These are phyloP conservation scores for Xestia xanthographa DNA, from an alignment of 2,888 invertebrate species.

Conservation along the genomic window DNA sequence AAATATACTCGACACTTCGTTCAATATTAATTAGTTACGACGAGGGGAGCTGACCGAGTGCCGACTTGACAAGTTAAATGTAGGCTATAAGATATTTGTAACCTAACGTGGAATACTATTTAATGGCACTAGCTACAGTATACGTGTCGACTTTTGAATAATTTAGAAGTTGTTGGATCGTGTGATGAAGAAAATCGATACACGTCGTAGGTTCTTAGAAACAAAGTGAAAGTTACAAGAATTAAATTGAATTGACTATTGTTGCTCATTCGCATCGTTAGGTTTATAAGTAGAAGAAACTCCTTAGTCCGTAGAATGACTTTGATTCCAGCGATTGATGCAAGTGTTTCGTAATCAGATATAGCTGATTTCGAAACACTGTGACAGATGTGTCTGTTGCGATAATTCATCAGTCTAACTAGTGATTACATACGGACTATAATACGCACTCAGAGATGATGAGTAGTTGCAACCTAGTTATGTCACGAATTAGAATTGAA, in stretches of 20 bases:
- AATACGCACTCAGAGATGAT: not conserved
- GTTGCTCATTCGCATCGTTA: not conserved
- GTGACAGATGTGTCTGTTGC: not conserved
- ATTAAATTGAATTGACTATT: not conserved
- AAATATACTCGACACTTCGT: not conserved
- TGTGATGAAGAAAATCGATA: not conserved
- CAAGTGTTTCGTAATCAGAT: no score
- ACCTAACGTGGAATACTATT: not conserved
- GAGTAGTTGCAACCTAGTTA: slow-evolving; percentile 5
- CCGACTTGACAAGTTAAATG: not conserved
- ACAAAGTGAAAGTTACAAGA: not conserved
- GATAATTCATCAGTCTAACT: not conserved
- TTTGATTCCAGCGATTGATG: not conserved
- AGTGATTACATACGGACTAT: not conserved
- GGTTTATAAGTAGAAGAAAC: not conserved
- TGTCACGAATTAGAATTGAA: slow-evolving; percentile 27
- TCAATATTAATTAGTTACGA: not conserved
- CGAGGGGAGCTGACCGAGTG: not conserved
- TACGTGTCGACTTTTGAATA: not conserved
- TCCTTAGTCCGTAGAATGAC: not conserved
- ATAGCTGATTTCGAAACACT: not conserved
- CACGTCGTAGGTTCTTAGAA: not conserved
- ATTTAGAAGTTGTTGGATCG: slow-evolving; percentile 7
- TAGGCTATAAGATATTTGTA: not conserved
- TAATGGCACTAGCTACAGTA: not conserved